These are phyloP conservation scores for Menidia beryllina DNA, from an alignment of 2,113 vertebrate genomes.

Conservation along the genomic window DNA sequence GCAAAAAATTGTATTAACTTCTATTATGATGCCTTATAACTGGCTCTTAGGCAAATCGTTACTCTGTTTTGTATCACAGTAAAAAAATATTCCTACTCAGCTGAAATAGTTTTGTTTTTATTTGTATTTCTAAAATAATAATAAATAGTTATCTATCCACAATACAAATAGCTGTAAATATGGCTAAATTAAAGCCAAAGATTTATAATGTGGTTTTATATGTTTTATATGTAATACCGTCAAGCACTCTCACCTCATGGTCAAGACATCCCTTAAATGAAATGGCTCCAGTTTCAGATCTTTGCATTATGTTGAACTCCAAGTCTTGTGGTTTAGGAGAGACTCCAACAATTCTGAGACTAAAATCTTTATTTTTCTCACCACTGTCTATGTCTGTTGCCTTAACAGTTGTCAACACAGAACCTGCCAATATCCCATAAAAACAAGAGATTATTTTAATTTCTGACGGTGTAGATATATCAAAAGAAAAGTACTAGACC, in stretches of 20 bases:
- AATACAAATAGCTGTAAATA: too few species aligned
- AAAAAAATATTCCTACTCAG: too few species aligned
- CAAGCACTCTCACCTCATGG: slow-evolving; percentile 67
- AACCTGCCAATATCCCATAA: slow-evolving; percentile 46
- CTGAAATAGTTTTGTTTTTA: too few species aligned
- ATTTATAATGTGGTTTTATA: not conserved
- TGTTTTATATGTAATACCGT: not conserved
- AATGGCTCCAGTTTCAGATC: slow-evolving; percentile 24
- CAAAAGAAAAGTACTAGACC: not conserved
- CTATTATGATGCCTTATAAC: too few species aligned
- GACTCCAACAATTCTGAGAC: slow-evolving; percentile 62
- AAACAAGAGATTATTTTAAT: not conserved
- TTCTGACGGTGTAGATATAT: not conserved
- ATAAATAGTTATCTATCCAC: too few species aligned
- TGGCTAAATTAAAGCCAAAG: not conserved
- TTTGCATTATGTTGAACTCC: slow-evolving; percentile 67
- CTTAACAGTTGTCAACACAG: not conserved
- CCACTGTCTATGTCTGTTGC: slow-evolving; percentile 49
- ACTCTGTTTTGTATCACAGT: too few species aligned
- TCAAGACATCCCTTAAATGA: slow-evolving; percentile 79
- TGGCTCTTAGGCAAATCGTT: too few species aligned
- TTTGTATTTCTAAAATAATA: too few species aligned
- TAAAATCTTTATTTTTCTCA: slow-evolving; percentile 36
- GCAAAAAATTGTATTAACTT: too few species aligned
- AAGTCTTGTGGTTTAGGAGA: slow-evolving; percentile 50